These are phyloP conservation scores for Nasonovia ribisnigri DNA, from an alignment of 2,888 invertebrate genomes.

Conservation along the genomic window DNA sequence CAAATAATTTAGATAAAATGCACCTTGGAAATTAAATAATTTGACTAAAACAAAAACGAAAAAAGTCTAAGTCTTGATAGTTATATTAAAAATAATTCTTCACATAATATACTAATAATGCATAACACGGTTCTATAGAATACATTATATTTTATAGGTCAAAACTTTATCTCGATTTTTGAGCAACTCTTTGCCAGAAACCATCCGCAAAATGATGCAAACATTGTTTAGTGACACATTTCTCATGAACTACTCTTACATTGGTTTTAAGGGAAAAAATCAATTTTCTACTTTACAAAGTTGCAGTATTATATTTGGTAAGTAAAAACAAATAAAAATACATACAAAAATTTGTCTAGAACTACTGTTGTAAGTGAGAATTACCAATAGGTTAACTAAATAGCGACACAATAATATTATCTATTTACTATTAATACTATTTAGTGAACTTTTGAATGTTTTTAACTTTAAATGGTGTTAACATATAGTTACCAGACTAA, in stretches of 20 bases:
- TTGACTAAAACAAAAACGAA: too few relatives aligned
- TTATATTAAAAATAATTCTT: not conserved
- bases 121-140: not conserved
- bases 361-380: not conserved
- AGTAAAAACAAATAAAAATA: not conserved
- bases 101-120: not conserved
- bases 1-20: too few relatives aligned
- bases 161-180: not conserved
- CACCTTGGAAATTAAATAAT: too few relatives aligned
- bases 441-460: too few relatives aligned
- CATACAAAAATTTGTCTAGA: not conserved
- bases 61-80: too few relatives aligned
- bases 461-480: too few relatives aligned
- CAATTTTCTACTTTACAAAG: not conserved
- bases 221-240: not conserved
- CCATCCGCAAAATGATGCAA: not conserved
- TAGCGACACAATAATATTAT: too few relatives aligned
- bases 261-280: not conserved
- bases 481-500: too few relatives aligned
- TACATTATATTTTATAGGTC: not conserved
- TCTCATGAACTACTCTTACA: not conserved
- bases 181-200: not conserved
- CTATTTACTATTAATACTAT: too few relatives aligned
- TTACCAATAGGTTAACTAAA: not conserved
- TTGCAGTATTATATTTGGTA: slow-evolving; percentile 12